Evolutionary conservation across 1,140 invertebrate species (phyloP).

Genomic region (Laupala kohalensis): DNA sequence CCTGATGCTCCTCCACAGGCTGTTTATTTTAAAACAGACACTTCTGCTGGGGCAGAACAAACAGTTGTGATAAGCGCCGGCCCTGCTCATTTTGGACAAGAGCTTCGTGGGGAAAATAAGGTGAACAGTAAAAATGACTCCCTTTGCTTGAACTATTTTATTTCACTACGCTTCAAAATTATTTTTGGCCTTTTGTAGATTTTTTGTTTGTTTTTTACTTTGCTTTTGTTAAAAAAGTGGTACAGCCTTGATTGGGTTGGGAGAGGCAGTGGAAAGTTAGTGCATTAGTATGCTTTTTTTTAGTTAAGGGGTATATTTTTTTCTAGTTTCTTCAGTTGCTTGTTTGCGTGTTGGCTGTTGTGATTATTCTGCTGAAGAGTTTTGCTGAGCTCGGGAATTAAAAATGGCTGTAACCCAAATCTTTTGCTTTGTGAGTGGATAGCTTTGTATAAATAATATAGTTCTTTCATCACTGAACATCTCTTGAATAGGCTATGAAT

Average conservation of each 20-base stretch:
- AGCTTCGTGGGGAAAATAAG: slow-evolving; percentile 44
- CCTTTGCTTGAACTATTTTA: too few species aligned
- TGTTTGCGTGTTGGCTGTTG: neutral
- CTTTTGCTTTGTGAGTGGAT: neutral
- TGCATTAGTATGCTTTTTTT: neutral
- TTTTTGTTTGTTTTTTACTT: neutral
- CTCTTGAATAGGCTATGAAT: too few species aligned
- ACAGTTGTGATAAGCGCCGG: slow-evolving; percentile 52
- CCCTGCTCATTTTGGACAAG: slow-evolving; percentile 81
- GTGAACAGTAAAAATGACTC: too few species aligned
- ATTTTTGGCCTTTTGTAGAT: neutral
- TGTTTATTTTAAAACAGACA: slow-evolving; percentile 34
- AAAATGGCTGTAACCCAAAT: neutral
- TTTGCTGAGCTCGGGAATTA: neutral
- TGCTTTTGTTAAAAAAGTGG: neutral
- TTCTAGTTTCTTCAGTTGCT: neutral
- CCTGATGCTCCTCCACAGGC: slow-evolving; percentile 42
- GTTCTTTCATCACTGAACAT: too few species aligned
- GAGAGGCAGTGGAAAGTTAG: neutral
- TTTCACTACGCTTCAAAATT: neutral
- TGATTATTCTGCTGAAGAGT: neutral
- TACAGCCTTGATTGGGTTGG: neutral
- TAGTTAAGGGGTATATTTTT: neutral
- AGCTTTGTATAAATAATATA: neutral
- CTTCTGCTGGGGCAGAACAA: slow-evolving; percentile 15